Conservation (phyloP, 2,888 invertebrate genomes). For the Ornithoptera alexandrae region DNA sequence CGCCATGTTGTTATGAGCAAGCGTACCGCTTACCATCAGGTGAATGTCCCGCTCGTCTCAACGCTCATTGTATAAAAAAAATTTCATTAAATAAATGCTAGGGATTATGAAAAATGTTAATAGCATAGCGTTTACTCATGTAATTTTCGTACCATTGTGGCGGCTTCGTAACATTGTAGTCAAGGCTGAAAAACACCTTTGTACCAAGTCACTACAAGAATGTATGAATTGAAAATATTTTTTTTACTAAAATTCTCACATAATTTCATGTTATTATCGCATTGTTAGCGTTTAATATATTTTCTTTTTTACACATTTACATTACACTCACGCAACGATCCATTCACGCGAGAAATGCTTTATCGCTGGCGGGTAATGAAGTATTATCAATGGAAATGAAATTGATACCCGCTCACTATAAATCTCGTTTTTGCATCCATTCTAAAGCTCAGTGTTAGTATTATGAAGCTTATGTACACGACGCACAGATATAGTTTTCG, state of each 20-base stretch:
- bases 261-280: conserved; percentile 17
- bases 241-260: conserved; percentile 11
- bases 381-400: conserved; percentile 64
- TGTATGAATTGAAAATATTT: conserved; percentile 21
- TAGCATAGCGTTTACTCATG: conserved; percentile 10
- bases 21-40: too few species aligned
- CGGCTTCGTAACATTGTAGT: conserved; percentile 9
- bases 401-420: conserved; percentile 57
- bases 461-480: conserved; percentile 33
- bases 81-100: not conserved
- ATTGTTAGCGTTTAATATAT: not conserved
- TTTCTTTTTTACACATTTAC: not conserved
- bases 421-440: conserved; percentile 58
- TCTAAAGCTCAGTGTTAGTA: conserved; percentile 22
- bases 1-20: too few species aligned
- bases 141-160: conserved; percentile 17
- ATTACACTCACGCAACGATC: conserved; percentile 7
- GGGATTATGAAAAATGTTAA: not conserved
- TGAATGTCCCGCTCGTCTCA: too few species aligned
- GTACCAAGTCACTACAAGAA: conserved; percentile 13
- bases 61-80: too few species aligned
- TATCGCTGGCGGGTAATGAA: conserved; percentile 40
- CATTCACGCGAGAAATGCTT: conserved; percentile 34
- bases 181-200: conserved; percentile 23
- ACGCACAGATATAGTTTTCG: conserved; percentile 42